These are phyloP conservation scores for Agrotis ipsilon DNA, from an alignment of 2,888 invertebrate species.

Conservation along the genomic window DNA sequence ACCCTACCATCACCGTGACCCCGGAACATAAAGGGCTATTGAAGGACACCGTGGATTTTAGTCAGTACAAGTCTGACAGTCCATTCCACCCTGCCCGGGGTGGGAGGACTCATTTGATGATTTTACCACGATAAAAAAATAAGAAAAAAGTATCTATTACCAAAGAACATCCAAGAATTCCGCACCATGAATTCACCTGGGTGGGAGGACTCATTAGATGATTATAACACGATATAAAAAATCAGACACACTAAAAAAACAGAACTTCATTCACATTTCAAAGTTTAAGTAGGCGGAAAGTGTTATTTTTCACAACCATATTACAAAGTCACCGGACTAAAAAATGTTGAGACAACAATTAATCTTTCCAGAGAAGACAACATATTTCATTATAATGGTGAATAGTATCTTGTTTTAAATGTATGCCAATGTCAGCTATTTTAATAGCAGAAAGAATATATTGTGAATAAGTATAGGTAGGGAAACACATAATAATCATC, in stretches of 20 bases:
- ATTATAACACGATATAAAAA: too few relatives aligned
- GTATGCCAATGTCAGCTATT: conserved; percentile 78
- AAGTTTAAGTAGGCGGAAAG: conserved; percentile 61
- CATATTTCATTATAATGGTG: conserved; percentile 72
- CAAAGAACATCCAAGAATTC: too few relatives aligned
- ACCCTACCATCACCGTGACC: too few relatives aligned
- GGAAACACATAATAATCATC: conserved; percentile 31
- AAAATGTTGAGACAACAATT: conserved; percentile 70
- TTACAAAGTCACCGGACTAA: conserved; percentile 58
- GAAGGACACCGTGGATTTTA: too few relatives aligned
- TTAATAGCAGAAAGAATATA: conserved; percentile 69
- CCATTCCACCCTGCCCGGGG: too few relatives aligned
- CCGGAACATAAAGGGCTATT: too few relatives aligned
- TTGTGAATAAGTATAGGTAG: conserved; percentile 47
- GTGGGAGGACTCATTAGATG: too few relatives aligned
- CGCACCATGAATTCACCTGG: too few relatives aligned
- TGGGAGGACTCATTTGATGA: too few relatives aligned
- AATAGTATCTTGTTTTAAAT: conserved; percentile 74
- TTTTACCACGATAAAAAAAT: too few relatives aligned
- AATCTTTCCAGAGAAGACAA: conserved; percentile 75
- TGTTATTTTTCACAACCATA: conserved; percentile 68
- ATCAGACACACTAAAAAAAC: conserved; percentile 24
- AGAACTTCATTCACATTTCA: conserved; percentile 65
- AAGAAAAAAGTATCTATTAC: too few relatives aligned
- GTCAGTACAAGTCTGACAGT: too few relatives aligned